These are phyloP conservation scores for Platichthys stellatus DNA, from an alignment of 2,113 vertebrate species.

Conservation along the genomic window DNA sequence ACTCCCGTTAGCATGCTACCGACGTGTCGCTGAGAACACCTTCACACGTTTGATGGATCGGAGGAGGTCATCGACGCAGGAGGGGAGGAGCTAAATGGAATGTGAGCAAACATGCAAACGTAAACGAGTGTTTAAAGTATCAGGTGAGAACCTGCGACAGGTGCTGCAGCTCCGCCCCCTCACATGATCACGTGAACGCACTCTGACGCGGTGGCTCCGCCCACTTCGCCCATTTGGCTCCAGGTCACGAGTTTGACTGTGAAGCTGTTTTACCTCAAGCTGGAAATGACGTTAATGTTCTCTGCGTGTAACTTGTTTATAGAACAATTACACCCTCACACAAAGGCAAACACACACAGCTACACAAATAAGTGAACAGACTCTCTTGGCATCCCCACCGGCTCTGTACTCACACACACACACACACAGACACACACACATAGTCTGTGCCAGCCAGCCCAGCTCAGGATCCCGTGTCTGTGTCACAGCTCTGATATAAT, in stretches of 20 bases:
- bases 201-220: not conserved
- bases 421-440: conserved; percentile 12
- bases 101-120: not conserved
- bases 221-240: not conserved
- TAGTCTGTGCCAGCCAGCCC: conserved; percentile 19
- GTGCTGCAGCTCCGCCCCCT: not conserved
- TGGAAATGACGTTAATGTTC: conserved; percentile 2
- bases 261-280: conserved; percentile 1
- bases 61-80: too few relatives aligned
- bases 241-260: not conserved
- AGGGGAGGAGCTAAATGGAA: not conserved
- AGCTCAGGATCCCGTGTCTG: conserved; percentile 16
- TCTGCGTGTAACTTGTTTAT: not conserved
- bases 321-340: not conserved
- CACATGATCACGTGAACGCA: conserved; percentile 19
- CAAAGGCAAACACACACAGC: not conserved
- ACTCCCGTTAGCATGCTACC: conserved; percentile 31
- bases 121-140: conserved; percentile 20
- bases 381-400: conserved; percentile 22
- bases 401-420: not conserved
- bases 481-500: conserved; percentile 58
- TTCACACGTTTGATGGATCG: conserved; percentile 14
- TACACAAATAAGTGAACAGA: conserved; percentile 23
- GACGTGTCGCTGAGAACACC: not conserved
- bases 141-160: conserved; percentile 19